Evolutionary conservation across 1,140 invertebrate species (phyloP), one percentile per base, ranked within the genome.

Genomic region (Zaprionus nigranus): DNA sequence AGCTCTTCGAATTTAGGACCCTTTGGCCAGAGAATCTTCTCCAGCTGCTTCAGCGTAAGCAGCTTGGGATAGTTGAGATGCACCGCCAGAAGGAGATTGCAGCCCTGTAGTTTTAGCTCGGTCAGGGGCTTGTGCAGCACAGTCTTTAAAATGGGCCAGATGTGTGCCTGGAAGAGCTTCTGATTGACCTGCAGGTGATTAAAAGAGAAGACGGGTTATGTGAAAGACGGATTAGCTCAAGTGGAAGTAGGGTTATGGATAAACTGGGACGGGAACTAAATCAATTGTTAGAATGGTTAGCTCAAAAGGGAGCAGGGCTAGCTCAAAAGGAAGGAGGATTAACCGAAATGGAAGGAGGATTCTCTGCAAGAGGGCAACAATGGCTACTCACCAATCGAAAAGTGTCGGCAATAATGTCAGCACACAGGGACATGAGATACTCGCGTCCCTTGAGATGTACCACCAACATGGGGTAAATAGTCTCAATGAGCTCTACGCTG

Each of bases 371-470:
- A 12, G 46, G 3, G 9, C 9, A 22, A 0, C 12, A 12, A 24
- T 17, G 17, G 15, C 2, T 1, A 38, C 3, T 34, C 2, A 87
- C 84, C 51, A 62, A 3, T 2, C 43, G 40, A 5, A 88, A 88
- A 7, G 71, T 76, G 1, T 51, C 56, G 0, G 57, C 59, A 5
- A 84, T 28, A 2, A 81, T 75, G 15, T 78, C 70, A 0, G 61
- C 56, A 15, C 61, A 76, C 61, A 88, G 26, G 3, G 64, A 51
- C 0, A 78, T 36, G n/a, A 88, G 40, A 38, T 88, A 88, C 15
- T 84, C 85, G 6, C 81, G 68, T 24, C 85, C 85, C 9, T 79
- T 74, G 0, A 90, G 26, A 13, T 84, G 66, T 1, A 22, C 13
- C 4, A 70, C 34, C 1, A 88, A 26, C 0, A 90, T 53, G 12